phyloP scores from a whole-genome alignment of 1,140 invertebrate genomes.

The Chymomyza costata region DNA sequence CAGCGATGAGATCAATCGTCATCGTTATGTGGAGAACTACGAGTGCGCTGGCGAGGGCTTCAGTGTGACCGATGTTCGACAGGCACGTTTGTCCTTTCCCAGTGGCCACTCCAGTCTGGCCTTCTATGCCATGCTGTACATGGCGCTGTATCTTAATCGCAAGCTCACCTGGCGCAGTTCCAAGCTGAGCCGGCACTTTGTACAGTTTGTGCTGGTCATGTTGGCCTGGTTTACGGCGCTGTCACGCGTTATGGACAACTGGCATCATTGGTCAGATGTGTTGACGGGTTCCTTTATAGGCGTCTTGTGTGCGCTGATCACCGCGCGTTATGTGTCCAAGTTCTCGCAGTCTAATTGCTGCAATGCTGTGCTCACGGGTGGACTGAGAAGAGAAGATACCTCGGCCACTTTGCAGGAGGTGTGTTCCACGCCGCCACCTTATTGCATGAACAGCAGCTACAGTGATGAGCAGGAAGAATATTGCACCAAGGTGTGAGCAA shows the following conservation, averaged over 20 bases:
- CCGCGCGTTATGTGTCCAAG: conserved; percentile 48
- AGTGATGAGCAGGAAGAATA: conserved; percentile 58
- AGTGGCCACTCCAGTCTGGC: conserved; percentile 88
- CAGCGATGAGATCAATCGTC: conserved; percentile 76
- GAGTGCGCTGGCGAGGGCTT: conserved; percentile 78
- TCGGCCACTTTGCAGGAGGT: conserved; percentile 60
- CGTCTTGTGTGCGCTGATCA: conserved; percentile 49
- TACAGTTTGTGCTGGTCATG: conserved; percentile 83
- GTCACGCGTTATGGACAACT: conserved; percentile 62
- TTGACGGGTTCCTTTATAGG: conserved; percentile 51
- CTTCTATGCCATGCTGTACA: conserved; percentile 86
- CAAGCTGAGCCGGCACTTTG: conserved; percentile 83
- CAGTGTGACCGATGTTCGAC: conserved; percentile 78
- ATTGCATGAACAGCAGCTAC: conserved; percentile 42
- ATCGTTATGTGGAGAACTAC: conserved; percentile 82
- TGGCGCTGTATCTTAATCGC: conserved; percentile 88
- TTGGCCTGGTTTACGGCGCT: conserved; percentile 67
- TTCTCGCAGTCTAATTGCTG: conserved; percentile 32
- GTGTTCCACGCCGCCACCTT: conserved; percentile 56
- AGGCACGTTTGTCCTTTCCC: conserved; percentile 86
- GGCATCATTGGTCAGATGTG: conserved; percentile 73
- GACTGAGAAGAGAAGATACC: conserved; percentile 49
- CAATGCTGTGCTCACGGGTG: conserved; percentile 9
- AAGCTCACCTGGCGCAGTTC: conserved; percentile 84
- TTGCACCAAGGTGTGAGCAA: conserved; percentile 48